Base-by-base conservation (phyloP, 2,888 invertebrate genomes). In the Leptinotarsa rubiginosa region DNA sequence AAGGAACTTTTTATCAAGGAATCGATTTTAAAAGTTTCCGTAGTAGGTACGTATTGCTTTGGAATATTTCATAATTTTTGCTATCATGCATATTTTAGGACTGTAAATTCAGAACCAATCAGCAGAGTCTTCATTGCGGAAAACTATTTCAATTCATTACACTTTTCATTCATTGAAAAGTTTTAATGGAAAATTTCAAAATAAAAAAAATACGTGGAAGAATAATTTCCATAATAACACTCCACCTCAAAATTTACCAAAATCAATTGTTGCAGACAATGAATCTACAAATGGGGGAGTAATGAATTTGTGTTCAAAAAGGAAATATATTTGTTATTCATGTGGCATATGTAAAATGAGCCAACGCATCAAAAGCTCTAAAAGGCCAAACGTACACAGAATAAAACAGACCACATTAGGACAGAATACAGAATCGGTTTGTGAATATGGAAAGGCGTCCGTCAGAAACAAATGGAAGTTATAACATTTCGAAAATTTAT, bases 331-430 rank as follows among this genome's bases (percentile, higher is more conserved):
- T 67, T 49, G 68, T 18, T 47, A 68, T 68, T 68, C 68, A 68
- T 68, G 56, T 20, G 41, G 68, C 54, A 52, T 68, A 52, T 68
- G 68, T 52, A 68, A 68, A 68, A 68, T 68, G 54, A 56, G 68
- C 52, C 52, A 62, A 62, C 62, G 31, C 62, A 62, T 62, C 62
- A 62, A n/a, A 41, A 62, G 62, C 41, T 62, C 62, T 62, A 41
- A 62, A 62, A 62, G 41, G 62, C 62, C 31, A 62, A 62, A 62
- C 62, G 62, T 62, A 62, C 41, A 41, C 41, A 5, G 62, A 62
- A 62, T 62, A 62, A 62, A 62, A 62, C 41, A 31, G 62, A 31
- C 62, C 41, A 31, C 62, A 62, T 62, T 62, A 62, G 62, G 62
- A 12, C 41, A 41, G 16, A 62, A 31, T 62, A 5, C 62, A 62